These are phyloP conservation scores for Moxostoma hubbsi DNA, from an alignment of 2,797 vertebrate genomes.

Conservation along the genomic window DNA sequence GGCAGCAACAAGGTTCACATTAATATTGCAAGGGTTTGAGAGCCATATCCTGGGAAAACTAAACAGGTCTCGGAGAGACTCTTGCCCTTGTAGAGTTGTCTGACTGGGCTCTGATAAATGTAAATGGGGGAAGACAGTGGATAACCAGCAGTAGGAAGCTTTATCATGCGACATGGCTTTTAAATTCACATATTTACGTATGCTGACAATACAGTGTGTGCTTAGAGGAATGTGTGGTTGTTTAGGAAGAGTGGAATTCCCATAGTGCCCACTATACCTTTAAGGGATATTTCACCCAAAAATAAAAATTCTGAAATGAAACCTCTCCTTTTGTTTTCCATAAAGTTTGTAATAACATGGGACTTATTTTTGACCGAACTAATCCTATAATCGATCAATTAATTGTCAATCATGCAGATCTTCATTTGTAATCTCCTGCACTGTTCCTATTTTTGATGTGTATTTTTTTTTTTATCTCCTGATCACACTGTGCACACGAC, in stretches of 20 bases:
- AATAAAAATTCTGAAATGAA: too few species aligned
- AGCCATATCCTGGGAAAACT: slow-evolving; percentile 3
- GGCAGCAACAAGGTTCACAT: slow-evolving; percentile 17
- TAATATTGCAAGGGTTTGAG: neutral
- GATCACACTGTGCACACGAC: slow-evolving; percentile 77
- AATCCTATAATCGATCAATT: slow-evolving; percentile 54
- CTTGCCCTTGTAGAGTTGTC: slow-evolving; percentile 15
- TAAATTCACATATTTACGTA: slow-evolving; percentile 5
- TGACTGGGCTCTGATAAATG: slow-evolving; percentile 24
- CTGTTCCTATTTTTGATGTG: slow-evolving; percentile 65
- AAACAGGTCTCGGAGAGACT: slow-evolving; percentile 13
- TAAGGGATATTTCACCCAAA: too few species aligned
- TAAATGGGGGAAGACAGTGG: slow-evolving; percentile 51
- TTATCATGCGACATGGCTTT: slow-evolving; percentile 27
- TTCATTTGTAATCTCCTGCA: slow-evolving; percentile 61
- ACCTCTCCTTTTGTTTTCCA: too few species aligned
- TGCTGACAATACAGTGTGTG: slow-evolving; percentile 23
- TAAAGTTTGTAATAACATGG: neutral
- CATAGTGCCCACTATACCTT: neutral
- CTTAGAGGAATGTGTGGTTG: slow-evolving; percentile 19
- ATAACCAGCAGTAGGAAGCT: slow-evolving; percentile 38
- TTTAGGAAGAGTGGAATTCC: slow-evolving; percentile 26
- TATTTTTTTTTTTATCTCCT: slow-evolving; percentile 66
- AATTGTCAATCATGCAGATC: slow-evolving; percentile 63
- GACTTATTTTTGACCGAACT: neutral